Percentiles rank a stretch among this genome's conserved stretches.
Evolutionary conservation across 2,113 vertebrate genomes (phyloP).

Genomic region (Pogona vitticeps): DNA sequence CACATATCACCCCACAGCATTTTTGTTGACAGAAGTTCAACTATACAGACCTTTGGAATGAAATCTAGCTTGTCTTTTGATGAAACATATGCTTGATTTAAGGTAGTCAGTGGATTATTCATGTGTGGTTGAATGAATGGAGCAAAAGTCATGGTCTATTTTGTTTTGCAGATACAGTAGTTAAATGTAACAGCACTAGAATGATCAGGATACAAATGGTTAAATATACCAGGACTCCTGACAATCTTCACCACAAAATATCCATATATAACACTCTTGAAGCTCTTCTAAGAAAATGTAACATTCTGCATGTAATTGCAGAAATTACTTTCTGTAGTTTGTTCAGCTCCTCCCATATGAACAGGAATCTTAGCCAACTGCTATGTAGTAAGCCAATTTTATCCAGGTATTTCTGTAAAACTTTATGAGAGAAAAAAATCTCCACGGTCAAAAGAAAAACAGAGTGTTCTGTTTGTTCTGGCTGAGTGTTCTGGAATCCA

Average conservation of each 20-base stretch:
- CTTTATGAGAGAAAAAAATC: conserved; percentile 26
- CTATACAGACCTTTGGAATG: conserved; percentile 8
- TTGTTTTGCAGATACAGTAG: background rate
- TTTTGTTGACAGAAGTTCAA: conserved; percentile 23
- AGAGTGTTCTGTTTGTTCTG: no score
- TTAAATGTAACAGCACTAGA: background rate
- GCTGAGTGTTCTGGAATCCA: background rate
- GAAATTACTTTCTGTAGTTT: background rate
- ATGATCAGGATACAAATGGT: background rate
- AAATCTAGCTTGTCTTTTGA: background rate
- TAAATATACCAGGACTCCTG: background rate
- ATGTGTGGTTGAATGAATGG: conserved; percentile 7
- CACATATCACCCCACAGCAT: conserved; percentile 1
- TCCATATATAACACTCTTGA: conserved; percentile 14
- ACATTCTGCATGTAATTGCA: conserved; percentile 20
- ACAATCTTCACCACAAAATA: background rate
- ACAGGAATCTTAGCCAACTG: background rate
- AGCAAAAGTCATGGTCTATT: background rate
- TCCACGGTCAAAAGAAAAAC: background rate
- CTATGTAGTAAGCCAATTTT: conserved; percentile 43
- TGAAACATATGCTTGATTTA: background rate
- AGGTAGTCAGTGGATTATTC: conserved; percentile 12
- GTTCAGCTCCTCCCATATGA: background rate
- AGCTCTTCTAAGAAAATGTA: conserved; percentile 21
- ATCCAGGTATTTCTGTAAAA: conserved; percentile 14